phyloP scores from a whole-genome alignment of 2,113 vertebrate species.

The Catharus fuscescens region DNA sequence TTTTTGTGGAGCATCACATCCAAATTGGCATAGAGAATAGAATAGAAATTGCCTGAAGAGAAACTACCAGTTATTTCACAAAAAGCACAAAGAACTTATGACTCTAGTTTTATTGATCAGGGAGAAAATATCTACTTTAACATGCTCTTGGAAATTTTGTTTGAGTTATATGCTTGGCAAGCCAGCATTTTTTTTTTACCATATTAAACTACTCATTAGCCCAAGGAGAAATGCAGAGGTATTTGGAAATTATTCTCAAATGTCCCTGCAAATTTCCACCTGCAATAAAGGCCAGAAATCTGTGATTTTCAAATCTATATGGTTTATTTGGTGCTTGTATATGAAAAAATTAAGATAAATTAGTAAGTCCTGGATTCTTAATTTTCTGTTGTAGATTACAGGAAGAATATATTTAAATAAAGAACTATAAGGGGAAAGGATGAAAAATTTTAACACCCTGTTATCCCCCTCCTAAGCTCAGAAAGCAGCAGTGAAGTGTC shows the following conservation, averaged over 20 bases:
- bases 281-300: background rate
- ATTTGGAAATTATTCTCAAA: background rate
- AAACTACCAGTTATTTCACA: background rate
- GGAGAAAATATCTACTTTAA: background rate
- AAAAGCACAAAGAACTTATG: background rate
- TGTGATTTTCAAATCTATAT: background rate
- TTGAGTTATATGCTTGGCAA: background rate
- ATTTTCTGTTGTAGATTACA: background rate
- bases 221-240: background rate
- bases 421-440: background rate
- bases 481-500: background rate
- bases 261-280: background rate
- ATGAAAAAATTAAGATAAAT: background rate
- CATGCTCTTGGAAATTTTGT: background rate
- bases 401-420: background rate
- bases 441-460: background rate
- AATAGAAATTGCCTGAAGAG: background rate
- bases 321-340: background rate
- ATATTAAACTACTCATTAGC: background rate
- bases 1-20: background rate
- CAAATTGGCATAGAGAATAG: background rate
- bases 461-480: background rate
- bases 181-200: background rate
- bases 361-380: background rate
- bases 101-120: slow-evolving; percentile 17